Base-by-base conservation (phyloP, 2,113 vertebrate species). In the Coreoperca whiteheadi region DNA sequence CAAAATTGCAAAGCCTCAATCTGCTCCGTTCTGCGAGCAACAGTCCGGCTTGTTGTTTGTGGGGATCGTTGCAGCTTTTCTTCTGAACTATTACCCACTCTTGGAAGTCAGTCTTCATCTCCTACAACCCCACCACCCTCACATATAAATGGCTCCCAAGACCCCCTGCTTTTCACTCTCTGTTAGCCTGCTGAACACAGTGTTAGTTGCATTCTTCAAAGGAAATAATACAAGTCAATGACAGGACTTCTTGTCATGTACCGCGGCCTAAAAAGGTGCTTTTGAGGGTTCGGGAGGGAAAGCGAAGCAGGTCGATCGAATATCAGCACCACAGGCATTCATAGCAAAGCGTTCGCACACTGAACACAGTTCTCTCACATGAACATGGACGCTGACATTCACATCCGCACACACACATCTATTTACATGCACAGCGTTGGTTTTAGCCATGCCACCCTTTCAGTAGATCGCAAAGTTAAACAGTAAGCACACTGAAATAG, bases 241-340 rank as follows among this genome's bases (percentile, higher is more conserved):
- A 82, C 83, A 79, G 90, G 85, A 80, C 56, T 53, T 74, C 60
- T n/a, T 74, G 87, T 89, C 88, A 89, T 50, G 64, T 77, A 21
- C 80, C 6, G 8, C 61, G 89, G 94, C 93, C 94, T 92, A 34
- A 94, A 92, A 93, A 87, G 89, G 92, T 94, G 94, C 93, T 93
- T 93, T 82, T 56, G 12, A 51, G 34, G 43, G 23, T 53, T 46
- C 0, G 28, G 73, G 39, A 43, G 57, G 85, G 41, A n/a, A 72
- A 41, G 79, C 9, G 53, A 72, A 83, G 77, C 65, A 68, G 79
- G 77, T 83, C 41, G 4, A 84, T 78, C 67, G 46, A 65, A 77
- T 37, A 74, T 72, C 65, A 79, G 65, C 76, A 80, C 37, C 39
- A 76, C 73, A 73, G 25, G 74, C 46, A 9, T 50, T 82, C 21